Evolutionary conservation across 1,140 invertebrate genomes (phyloP).

Genomic region (Drosophila tsacasi): DNA sequence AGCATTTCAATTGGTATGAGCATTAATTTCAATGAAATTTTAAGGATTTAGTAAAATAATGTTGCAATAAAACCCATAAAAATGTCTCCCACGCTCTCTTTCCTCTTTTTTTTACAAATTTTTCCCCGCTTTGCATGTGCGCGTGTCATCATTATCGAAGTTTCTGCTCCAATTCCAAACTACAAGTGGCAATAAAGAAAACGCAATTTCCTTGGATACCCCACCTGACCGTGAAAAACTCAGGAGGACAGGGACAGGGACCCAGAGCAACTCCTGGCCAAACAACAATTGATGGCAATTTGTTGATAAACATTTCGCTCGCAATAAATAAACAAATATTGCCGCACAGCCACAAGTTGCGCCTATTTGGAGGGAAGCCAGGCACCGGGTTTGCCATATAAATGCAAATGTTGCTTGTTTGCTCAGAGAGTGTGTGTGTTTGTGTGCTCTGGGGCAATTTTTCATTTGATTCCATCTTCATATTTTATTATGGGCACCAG

Average conservation of each 20-base stretch:
- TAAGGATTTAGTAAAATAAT: not conserved
- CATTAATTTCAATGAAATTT: conserved; percentile 1
- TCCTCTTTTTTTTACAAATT: not conserved
- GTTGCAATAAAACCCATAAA: not conserved
- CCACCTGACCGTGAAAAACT: conserved; percentile 19
- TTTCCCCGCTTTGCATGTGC: conserved; percentile 28
- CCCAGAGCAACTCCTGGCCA: conserved; percentile 27
- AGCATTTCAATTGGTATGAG: conserved; percentile 23
- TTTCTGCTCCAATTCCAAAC: conserved; percentile 44
- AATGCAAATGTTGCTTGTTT: conserved; percentile 79
- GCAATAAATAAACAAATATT: conserved; percentile 85
- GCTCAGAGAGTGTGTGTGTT: conserved; percentile 55
- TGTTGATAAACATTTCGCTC: conserved; percentile 85
- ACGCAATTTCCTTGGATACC: conserved; percentile 21
- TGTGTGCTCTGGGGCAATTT: conserved; percentile 81
- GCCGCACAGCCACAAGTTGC: conserved; percentile 66
- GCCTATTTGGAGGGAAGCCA: conserved; percentile 44
- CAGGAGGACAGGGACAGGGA: not conserved
- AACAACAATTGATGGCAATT: conserved; percentile 83
- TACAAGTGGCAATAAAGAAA: conserved; percentile 47
- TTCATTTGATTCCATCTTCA: conserved; percentile 85
- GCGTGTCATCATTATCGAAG: conserved; percentile 20
- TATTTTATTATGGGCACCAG: conserved; percentile 76
- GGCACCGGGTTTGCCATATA: conserved; percentile 64
- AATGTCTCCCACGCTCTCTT: conserved; percentile 35